Conservation (phyloP, 2,888 invertebrate species). For the Selenia dentaria region DNA sequence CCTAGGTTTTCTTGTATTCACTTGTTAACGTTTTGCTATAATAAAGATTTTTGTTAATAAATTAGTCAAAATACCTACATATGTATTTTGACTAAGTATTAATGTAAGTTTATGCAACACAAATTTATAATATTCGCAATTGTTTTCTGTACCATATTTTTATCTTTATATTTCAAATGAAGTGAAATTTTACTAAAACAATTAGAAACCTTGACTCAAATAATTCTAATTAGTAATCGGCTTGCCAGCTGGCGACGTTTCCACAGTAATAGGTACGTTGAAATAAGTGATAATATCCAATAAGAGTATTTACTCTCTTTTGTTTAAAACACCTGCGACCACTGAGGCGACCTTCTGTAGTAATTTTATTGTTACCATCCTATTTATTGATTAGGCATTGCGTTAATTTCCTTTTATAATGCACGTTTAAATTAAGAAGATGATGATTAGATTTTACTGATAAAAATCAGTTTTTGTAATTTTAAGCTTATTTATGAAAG, state of each 20-base stretch:
- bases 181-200: background rate
- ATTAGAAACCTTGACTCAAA: slow-evolving; percentile 9
- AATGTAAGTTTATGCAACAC: no score
- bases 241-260: slow-evolving; percentile 12
- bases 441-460: no score
- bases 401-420: slow-evolving; percentile 23
- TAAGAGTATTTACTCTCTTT: slow-evolving; percentile 44
- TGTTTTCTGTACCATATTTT: no score
- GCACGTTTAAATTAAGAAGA: background rate
- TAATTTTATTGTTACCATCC: slow-evolving; percentile 40
- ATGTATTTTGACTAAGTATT: no score
- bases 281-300: slow-evolving; percentile 44
- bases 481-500: no score
- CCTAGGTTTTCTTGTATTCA: no score
- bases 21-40: no score
- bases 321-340: slow-evolving; percentile 55
- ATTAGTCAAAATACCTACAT: no score
- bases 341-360: slow-evolving; percentile 45
- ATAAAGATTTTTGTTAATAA: no score
- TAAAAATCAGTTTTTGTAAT: no score
- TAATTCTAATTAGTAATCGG: slow-evolving; percentile 20
- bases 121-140: no score
- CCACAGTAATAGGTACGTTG: background rate
- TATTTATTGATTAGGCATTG: slow-evolving; percentile 40
- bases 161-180: no score